Conservation (phyloP, 2,113 vertebrate species). For the Silurus glanis region DNA sequence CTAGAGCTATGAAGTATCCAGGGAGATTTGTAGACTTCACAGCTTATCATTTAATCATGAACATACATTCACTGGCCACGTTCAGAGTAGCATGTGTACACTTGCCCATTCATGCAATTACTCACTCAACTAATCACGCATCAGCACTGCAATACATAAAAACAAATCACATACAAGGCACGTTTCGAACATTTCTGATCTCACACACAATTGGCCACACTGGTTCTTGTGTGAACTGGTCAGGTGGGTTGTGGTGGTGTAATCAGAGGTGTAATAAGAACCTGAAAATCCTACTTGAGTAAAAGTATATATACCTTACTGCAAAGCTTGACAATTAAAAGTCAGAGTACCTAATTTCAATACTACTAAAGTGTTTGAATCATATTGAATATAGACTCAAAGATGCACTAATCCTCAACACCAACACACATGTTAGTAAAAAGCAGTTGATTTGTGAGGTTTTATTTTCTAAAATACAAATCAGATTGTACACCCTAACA, state of each 20-base stretch:
- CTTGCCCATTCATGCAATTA: not conserved
- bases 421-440: no score
- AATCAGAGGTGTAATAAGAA: no score
- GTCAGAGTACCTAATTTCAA: no score
- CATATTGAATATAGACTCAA: no score
- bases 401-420: no score
- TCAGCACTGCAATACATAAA: not conserved
- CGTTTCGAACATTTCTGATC: not conserved
- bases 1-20: conserved; percentile 1
- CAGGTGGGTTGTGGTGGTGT: not conserved
- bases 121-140: not conserved
- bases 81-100: not conserved
- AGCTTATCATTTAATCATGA: not conserved
- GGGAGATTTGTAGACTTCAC: not conserved
- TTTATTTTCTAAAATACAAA: no score
- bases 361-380: no score
- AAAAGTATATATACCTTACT: no score
- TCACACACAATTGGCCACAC: not conserved
- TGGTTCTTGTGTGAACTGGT: not conserved
- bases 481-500: no score
- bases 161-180: not conserved
- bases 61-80: not conserved
- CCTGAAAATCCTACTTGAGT: no score
- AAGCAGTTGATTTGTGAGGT: no score
- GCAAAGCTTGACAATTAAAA: no score